Evolutionary conservation across 2,888 invertebrate genomes (phyloP).

Genomic region (Xestia sexstrigata): DNA sequence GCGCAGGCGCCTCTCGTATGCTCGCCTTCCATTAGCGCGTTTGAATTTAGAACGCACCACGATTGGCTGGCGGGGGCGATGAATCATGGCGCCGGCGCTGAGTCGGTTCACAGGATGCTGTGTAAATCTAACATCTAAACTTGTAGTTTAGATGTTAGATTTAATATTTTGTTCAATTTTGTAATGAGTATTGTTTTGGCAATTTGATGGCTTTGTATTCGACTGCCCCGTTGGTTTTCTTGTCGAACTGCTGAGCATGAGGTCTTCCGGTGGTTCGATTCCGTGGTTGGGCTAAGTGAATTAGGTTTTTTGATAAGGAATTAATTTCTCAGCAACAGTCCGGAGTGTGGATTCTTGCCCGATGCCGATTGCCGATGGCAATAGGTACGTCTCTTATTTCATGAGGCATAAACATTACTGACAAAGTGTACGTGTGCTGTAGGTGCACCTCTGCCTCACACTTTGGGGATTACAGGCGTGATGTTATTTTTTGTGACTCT

Average conservation of each 20-base stretch:
- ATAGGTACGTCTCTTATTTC: too few species aligned
- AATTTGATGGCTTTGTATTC: neutral
- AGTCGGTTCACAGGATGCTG: constrained; percentile 58
- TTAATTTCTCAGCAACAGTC: too few species aligned
- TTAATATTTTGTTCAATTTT: constrained; percentile 39
- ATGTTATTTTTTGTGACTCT: neutral
- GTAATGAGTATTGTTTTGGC: neutral
- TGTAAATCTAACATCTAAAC: too few species aligned
- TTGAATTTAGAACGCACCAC: constrained; percentile 85
- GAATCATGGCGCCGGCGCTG: constrained; percentile 85
- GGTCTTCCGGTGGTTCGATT: too few species aligned
- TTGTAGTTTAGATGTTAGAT: constrained; percentile 58
- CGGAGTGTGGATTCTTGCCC: too few species aligned
- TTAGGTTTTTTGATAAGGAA: too few species aligned
- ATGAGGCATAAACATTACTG: too few species aligned
- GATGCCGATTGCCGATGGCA: too few species aligned
- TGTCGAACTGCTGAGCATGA: neutral
- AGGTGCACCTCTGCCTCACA: neutral
- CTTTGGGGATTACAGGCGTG: neutral
- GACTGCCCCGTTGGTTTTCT: neutral
- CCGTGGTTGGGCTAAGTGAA: too few species aligned
- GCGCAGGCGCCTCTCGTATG: constrained; percentile 84
- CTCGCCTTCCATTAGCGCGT: constrained; percentile 88
- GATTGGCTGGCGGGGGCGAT: constrained; percentile 80
- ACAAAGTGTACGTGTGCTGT: neutral